A percentile compares a stretch with the other conserved stretches of the same genome.
These are phyloP conservation scores for Nephrocerus scutellatus DNA, from an alignment of 2,888 invertebrate species.

Conservation along the genomic window DNA sequence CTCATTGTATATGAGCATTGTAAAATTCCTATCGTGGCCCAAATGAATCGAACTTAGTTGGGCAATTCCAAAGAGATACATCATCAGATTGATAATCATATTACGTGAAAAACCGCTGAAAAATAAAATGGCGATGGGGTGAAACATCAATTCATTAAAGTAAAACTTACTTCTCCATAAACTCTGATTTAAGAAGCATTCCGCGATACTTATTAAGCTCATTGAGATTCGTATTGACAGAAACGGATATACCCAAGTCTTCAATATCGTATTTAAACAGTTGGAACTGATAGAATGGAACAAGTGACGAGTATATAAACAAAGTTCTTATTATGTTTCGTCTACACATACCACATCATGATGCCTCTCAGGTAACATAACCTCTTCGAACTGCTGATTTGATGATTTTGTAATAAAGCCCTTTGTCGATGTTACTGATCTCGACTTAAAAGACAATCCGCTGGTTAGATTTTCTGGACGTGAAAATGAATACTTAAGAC, in stretches of 20 bases:
- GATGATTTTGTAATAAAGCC: slow-evolving; percentile 42
- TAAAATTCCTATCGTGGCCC: slow-evolving; percentile 46
- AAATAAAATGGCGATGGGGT: slow-evolving; percentile 3
- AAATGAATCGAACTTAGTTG: slow-evolving; percentile 47
- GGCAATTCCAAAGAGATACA: slow-evolving; percentile 45
- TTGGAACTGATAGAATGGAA: slow-evolving; percentile 42
- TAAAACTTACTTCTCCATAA: slow-evolving; percentile 42
- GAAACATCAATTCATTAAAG: neutral
- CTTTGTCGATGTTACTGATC: slow-evolving; percentile 43
- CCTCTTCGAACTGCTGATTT: slow-evolving; percentile 37
- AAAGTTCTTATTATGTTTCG: neutral
- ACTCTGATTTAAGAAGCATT: slow-evolving; percentile 45
- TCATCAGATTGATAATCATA: slow-evolving; percentile 40
- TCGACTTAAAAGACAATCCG: slow-evolving; percentile 45
- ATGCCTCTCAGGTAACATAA: slow-evolving; percentile 40
- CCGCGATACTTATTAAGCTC: slow-evolving; percentile 44
- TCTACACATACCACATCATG: slow-evolving; percentile 36
- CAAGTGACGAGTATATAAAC: neutral
- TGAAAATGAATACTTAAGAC: slow-evolving; percentile 40
- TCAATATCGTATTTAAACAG: slow-evolving; percentile 39
- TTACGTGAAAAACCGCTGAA: slow-evolving; percentile 45
- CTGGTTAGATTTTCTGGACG: slow-evolving; percentile 44
- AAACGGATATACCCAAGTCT: slow-evolving; percentile 41
- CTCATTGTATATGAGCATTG: slow-evolving; percentile 42
- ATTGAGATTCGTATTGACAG: slow-evolving; percentile 41